Conservation (phyloP, 2,113 vertebrate species). For the Halichoerus grypus region DNA sequence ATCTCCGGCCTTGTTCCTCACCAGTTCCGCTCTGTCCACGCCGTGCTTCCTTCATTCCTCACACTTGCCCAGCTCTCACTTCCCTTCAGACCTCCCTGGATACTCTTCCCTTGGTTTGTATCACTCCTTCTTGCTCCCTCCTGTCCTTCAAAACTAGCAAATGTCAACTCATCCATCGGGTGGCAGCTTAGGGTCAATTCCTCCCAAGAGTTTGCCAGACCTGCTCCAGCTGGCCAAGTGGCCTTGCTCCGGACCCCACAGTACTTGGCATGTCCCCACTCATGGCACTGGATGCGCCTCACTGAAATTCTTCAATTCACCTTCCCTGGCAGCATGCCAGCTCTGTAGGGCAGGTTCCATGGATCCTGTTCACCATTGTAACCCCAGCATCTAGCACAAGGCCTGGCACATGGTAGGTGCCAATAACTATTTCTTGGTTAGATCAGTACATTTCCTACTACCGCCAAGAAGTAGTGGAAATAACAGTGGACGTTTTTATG, state of each 20-base stretch:
- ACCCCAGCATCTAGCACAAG: not conserved
- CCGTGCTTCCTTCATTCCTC: not conserved
- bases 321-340: not conserved
- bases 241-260: too few relatives aligned
- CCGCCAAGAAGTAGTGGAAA: not conserved
- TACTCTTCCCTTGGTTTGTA: not conserved
- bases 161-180: not conserved
- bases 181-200: not conserved
- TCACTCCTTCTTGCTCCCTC: not conserved
- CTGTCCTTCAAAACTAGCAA: not conserved
- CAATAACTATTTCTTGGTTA: not conserved
- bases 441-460: not conserved
- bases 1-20: not conserved
- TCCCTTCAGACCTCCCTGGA: not conserved
- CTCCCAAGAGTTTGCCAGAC: not conserved
- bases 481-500: not conserved
- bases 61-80: not conserved
- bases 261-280: not conserved
- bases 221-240: not conserved
- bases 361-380: rapidly evolving
- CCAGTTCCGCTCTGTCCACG: not conserved
- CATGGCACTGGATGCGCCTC: rapidly evolving
- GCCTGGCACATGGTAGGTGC: not conserved
- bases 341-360: rapidly evolving
- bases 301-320: not conserved